Conservation (phyloP, 35 echinoderm and acorn worm genomes). For the Eucidaris tribuloides region DNA sequence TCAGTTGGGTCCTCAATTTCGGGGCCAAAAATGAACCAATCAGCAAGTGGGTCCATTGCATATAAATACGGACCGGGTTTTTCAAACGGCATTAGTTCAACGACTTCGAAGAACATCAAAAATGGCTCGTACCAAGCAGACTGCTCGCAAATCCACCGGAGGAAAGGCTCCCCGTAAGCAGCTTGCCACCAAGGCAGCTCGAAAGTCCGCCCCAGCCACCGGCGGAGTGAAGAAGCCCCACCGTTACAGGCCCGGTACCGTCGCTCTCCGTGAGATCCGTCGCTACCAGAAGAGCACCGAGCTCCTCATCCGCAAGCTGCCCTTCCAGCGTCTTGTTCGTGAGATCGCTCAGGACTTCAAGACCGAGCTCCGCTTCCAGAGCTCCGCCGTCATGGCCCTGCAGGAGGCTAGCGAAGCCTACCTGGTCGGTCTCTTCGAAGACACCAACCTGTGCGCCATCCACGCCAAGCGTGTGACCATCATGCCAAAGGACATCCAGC, state of each 20-base stretch:
- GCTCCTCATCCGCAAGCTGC: constrained; percentile 90
- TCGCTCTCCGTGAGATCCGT: constrained; percentile 94
- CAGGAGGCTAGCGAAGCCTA: too few relatives aligned
- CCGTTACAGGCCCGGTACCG: constrained; percentile 86
- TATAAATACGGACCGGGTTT: too few relatives aligned
- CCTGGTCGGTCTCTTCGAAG: constrained; percentile 74
- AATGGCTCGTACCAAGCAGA: constrained; percentile 93
- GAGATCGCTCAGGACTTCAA: constrained; percentile 96
- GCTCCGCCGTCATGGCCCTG: constrained; percentile 89
- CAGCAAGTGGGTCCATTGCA: too few relatives aligned
- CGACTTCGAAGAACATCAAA: too few relatives aligned
- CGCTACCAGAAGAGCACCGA: constrained; percentile 99
- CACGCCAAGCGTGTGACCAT: constrained; percentile 49
- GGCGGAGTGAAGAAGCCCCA: constrained; percentile 94
- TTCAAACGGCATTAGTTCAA: too few relatives aligned
- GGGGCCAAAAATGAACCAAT: too few relatives aligned
- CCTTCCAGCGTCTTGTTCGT: constrained; percentile 88
- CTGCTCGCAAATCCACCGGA: constrained; percentile 80
- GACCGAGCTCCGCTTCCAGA: constrained; percentile 95
- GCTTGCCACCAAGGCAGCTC: constrained; percentile 86
- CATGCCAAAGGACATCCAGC: constrained; percentile 38
- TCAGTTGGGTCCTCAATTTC: too few relatives aligned
- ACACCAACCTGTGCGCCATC: constrained; percentile 68
- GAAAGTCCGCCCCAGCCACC: constrained; percentile 92
- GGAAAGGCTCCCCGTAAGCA: constrained; percentile 80